Evolutionary conservation across 2,797 vertebrate species (phyloP).

Genomic region (Acomys russatus): DNA sequence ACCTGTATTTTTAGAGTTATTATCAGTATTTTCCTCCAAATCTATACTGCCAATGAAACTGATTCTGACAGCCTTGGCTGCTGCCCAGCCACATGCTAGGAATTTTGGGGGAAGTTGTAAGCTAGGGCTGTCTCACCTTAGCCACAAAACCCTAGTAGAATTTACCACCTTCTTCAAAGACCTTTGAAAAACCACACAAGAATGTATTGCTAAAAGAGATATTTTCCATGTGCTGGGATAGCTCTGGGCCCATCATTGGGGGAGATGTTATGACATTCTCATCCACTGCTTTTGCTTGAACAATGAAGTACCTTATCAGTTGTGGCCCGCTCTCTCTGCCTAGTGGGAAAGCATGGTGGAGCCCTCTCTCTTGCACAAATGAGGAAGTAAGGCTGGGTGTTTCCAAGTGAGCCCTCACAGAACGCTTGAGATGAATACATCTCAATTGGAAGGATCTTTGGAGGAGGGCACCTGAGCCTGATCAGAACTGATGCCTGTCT

Average conservation of each 20-base stretch:
- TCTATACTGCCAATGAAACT: not conserved
- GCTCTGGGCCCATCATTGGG: not conserved
- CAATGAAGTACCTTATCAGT: slow-evolving; percentile 17
- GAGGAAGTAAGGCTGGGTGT: not conserved
- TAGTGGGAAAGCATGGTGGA: not conserved
- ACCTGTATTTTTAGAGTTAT: not conserved
- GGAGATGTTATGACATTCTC: not conserved
- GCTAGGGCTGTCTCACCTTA: not conserved
- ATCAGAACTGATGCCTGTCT: not conserved
- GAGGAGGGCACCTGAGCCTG: not conserved
- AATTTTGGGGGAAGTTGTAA: not conserved
- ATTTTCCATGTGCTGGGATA: not conserved
- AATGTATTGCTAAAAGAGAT: not conserved
- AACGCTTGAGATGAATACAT: not conserved
- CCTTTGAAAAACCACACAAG: not conserved
- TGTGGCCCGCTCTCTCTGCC: not conserved
- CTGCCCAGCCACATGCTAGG: not conserved
- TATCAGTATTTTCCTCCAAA: not conserved
- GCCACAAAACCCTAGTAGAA: not conserved
- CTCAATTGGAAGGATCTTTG: slow-evolving; percentile 26
- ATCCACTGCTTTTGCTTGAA: not conserved
- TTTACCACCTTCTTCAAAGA: not conserved
- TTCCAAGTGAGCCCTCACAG: not conserved
- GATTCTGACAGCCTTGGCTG: not conserved
- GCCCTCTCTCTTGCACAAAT: not conserved